Evolutionary conservation across 2,888 invertebrate genomes (phyloP).

Genomic region (Platypus cylindrus): DNA sequence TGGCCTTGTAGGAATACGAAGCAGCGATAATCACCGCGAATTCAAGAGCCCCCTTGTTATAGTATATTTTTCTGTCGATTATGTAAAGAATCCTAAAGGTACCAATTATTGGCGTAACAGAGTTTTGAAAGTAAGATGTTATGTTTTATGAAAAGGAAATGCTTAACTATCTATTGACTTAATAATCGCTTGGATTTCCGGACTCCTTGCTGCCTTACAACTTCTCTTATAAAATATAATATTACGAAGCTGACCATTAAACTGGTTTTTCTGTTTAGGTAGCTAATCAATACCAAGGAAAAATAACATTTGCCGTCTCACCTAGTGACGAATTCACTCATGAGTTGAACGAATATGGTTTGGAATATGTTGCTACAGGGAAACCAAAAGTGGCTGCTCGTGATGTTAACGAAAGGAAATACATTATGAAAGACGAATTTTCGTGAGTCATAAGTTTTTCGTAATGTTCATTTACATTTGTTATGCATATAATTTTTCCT

Average conservation of each 20-base stretch:
- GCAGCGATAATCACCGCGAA: conserved; percentile 69
- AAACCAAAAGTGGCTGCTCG: conserved; percentile 82
- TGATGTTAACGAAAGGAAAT: conserved; percentile 78
- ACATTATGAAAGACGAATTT: conserved; percentile 80
- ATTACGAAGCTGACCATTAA: no score
- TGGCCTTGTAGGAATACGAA: conserved; percentile 86
- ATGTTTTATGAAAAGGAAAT: not conserved
- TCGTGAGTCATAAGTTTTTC: conserved; percentile 42
- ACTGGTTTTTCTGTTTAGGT: conserved; percentile 41
- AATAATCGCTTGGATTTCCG: no score
- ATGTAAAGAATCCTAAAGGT: conserved; percentile 91
- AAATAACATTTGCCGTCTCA: conserved; percentile 83
- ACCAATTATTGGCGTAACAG: conserved; percentile 99
- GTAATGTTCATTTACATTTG: conserved; percentile 7
- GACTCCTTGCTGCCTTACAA: no score
- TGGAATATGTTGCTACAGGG: conserved; percentile 74
- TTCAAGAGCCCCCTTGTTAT: conserved; percentile 83
- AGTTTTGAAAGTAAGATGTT: conserved; percentile 58
- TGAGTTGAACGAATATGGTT: conserved; percentile 88
- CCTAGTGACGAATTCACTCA: conserved; percentile 88
- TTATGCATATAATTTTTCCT: conserved; percentile 19
- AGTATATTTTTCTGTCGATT: conserved; percentile 91
- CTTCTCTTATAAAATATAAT: no score
- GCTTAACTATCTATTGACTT: no score
- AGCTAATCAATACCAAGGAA: conserved; percentile 34